phyloP scores from a whole-genome alignment of 2,113 vertebrate species.

The Columbina picui region DNA sequence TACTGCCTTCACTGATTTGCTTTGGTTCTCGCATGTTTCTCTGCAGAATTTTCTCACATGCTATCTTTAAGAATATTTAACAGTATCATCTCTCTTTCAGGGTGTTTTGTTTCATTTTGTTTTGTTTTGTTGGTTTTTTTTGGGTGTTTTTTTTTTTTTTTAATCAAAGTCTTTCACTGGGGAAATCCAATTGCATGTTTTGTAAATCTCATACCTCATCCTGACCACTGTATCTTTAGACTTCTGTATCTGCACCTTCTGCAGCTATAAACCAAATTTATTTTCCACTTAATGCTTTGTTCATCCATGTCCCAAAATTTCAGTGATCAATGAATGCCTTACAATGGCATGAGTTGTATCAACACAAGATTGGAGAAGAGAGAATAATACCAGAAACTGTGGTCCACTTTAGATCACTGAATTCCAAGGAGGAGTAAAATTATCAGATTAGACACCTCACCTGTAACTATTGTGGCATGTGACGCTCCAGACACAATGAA shows the following conservation, averaged over 20 bases:
- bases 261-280: not conserved
- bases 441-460: not conserved
- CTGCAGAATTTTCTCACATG: not conserved
- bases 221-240: not conserved
- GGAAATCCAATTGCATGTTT: not conserved
- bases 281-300: not conserved
- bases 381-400: not conserved
- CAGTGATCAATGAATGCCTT: not conserved
- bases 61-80: not conserved
- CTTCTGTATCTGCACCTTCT: not conserved
- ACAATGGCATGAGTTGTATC: not conserved
- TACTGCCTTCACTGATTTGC: not conserved
- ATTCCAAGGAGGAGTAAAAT: not conserved
- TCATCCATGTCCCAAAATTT: not conserved
- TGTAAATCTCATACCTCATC: not conserved
- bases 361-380: not conserved
- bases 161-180: not conserved
- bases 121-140: not conserved
- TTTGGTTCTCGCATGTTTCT: not conserved
- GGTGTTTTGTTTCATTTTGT: not conserved
- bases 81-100: not conserved
- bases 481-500: not conserved
- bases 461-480: not conserved
- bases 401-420: not conserved
- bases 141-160: not conserved